Base-by-base conservation (phyloP, 2,113 vertebrate species). In the Scomber scombrus region DNA sequence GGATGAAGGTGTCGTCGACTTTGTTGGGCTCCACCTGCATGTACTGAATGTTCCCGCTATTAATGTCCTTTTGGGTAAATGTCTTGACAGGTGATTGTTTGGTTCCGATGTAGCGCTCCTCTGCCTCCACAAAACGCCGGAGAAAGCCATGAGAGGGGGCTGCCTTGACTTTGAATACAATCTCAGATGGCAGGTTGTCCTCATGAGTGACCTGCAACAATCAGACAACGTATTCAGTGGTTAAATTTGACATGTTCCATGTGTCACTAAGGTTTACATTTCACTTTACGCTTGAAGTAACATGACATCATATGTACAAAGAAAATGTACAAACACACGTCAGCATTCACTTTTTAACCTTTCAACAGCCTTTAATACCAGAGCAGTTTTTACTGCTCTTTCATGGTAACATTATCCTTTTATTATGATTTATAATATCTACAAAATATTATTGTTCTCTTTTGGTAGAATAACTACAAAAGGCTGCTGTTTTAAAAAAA, bases 1-100 rank as follows among this genome's bases (percentile, higher is more conserved):
- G 84, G 23, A 92, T 77, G 83, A 97, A 96, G 62, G 0, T 76
- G 86, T 98, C 97, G 10, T 86, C 93, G 3, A 85, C 60, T 34
- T 92, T 92, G 82, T 86, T 80, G 21, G 95, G 89, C 58, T 86
- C 89, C 31, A 89, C 91, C 88, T 97, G 97, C 71, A 97, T 82
- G 80, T 98, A 98, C 79, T 96, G 95, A 81, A 98, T 81, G 81
- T 93, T 93, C 8, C 96, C 97, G 16, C 86, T 88, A 13, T 97
- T 92, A 15, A 97, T 60, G 89, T 97, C 96, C 74, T 95, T 87
- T 49, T 97, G 96, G 8, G 93, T 96, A 88, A 98, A 99, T 1
- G 68, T 95, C 90, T 87, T 88, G 89, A 95, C 75, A 3, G 92
- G 93, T 2, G 91, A 93, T 56, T 89, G 90, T 21, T 94, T 78